Percentiles rank a stretch among this genome's conserved stretches.
Conservation (phyloP, 2,113 vertebrate genomes). For the Calypte anna region DNA sequence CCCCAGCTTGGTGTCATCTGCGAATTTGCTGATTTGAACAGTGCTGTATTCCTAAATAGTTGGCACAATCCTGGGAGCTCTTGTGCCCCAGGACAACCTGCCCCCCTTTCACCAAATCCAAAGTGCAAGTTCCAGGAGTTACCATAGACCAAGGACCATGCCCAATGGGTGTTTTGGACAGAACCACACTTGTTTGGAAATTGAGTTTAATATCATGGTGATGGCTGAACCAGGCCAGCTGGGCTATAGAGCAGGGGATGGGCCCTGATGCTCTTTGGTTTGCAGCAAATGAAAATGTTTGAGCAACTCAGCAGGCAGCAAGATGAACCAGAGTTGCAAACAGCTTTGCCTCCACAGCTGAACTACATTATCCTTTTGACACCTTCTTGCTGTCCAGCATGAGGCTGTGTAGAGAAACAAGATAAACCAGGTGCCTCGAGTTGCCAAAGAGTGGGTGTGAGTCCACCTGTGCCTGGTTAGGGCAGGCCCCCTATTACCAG, state of each 20-base stretch:
- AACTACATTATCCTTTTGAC: background rate
- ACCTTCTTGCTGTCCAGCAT: background rate
- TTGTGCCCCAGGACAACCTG: background rate
- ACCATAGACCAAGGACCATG: no score
- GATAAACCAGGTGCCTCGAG: no score
- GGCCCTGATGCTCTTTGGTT: background rate
- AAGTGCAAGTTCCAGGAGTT: background rate
- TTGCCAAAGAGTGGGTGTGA: no score
- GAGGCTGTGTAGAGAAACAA: background rate
- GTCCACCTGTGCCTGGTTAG: no score
- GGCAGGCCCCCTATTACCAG: no score
- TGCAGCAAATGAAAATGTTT: background rate
- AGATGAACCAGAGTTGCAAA: background rate
- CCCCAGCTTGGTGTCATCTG: no score
- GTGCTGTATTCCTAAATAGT: rapidly evolving
- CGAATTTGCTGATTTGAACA: background rate
- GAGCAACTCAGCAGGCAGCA: background rate
- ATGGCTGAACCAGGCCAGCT: background rate
- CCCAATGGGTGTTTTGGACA: background rate
- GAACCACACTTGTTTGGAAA: background rate
- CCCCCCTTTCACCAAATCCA: background rate
- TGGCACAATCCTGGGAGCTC: background rate
- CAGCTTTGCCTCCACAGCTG: background rate
- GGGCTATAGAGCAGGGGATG: background rate
- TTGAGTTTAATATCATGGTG: background rate